Base-by-base conservation (phyloP, 2,888 invertebrate species). In the Drosophila mulleri region DNA sequence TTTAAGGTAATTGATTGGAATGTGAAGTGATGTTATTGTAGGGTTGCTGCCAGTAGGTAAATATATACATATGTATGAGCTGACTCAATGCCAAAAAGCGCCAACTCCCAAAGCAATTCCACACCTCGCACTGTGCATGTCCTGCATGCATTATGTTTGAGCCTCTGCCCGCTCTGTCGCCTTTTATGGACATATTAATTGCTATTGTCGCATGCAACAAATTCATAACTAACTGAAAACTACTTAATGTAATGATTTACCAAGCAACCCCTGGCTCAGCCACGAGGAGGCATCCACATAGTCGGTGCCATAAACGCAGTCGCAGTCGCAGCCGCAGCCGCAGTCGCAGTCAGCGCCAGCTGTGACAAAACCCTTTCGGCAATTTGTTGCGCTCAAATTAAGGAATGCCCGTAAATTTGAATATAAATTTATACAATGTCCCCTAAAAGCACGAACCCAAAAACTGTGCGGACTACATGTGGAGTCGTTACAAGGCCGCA, bases 341-440 rank as follows among this genome's bases (percentile, higher is more conserved):
- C 32, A 2, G 32, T 3, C 23, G 20, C 6, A 12, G 41, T 35
- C 57, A 32, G 18, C 42, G 69, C 35, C 67, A 71, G 69, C 52
- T 61, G 68, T 68, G 61, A 42, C 59, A 47, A 45, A 71, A 70
- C 68, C 83, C 75, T 72, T 84, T 76, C 32, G 66, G 56, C 85
- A 76, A 76, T 75, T 73, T 78, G 78, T 62, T 67, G 67, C 57
- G 62, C 59, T 54, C 61, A 84, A 86, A 86, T 88, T 88, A 88
- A 86, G 79, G 79, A 88, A 81, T 53, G 66, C 67, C 78, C 70
- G 70, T 81, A 88, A 81, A 88, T 84, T 88, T 88, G 78, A 88
- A 84, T 83, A 86, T 81, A 75, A 84, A 88, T 88, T 84, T 88
- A 68, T 80, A 64, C 72, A 76, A 70, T 67, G 68, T 73, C 66